Evolutionary conservation across 2,797 vertebrate species (phyloP), one percentile per base, ranked within the genome.

Genomic region (Mus spretus): DNA sequence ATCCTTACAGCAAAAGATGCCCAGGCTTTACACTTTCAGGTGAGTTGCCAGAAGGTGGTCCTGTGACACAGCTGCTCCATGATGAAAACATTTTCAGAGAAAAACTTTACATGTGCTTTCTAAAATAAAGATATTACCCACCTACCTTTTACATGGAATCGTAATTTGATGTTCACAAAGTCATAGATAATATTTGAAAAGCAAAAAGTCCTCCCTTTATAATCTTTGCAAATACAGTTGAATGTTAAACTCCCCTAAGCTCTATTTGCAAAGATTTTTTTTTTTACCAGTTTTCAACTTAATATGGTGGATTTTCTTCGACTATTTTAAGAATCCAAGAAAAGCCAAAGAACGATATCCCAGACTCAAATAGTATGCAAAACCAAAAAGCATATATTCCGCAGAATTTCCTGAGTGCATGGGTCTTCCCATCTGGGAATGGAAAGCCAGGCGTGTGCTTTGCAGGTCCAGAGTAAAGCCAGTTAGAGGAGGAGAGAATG

Each of bases 171-270:
- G 47, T 13, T 28, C 79, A 93, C 74, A 80, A 94, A 86, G 12
- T 89, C 84, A 91, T 86, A 74, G 92, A 91, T 96, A 95, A 50
- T 50, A n/a, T 92, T 96, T 77, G 57, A 91, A 70, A 94, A 96
- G 87, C 75, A 95, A 87, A 96, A 85, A 85, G 74, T 31, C 75
- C 17, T 59, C 5, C 47, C 28, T 88, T 93, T 88, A 91, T 96
- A 95, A 96, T 88, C 84, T 97, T 95, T 72, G 57, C 67, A 97
- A 97, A 97, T 95, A 81, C 95, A 95, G 28, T 91, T 70, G 53
- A 95, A 93, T 83, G 74, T 90, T 97, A 92, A 93, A 53, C 92
- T 96, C 78, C 53, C 34, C 90, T 93, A 95, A 97, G 57, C 65
- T 97, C 70, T 93, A 26, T 95, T 93, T 95, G 95, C 72, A 96